Evolutionary conservation across 2,888 invertebrate species (phyloP).

Genomic region (Erebia ligea): DNA sequence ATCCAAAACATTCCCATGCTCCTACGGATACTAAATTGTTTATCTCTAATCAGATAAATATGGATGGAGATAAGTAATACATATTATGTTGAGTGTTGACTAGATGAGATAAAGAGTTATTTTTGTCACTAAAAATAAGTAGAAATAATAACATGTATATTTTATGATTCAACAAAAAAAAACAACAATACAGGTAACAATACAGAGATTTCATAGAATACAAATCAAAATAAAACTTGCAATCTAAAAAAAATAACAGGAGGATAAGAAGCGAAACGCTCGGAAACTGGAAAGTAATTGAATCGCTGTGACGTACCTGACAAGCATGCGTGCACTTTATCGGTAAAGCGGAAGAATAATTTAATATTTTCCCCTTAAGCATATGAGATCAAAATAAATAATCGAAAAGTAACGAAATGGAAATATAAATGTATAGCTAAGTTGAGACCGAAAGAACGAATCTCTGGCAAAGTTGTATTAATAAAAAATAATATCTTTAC

Average conservation of each 20-base stretch:
- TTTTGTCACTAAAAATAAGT: background rate
- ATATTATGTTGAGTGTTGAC: background rate
- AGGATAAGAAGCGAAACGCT: constrained; percentile 55
- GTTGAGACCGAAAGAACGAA: background rate
- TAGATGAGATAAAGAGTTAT: constrained; percentile 1
- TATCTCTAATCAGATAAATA: constrained; percentile 14
- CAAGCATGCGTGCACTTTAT: constrained; percentile 50
- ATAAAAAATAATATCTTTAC: background rate
- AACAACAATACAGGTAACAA: background rate
- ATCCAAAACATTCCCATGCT: constrained; percentile 13
- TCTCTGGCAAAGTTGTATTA: background rate
- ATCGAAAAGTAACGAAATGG: background rate
- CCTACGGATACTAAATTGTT: background rate
- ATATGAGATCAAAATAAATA: constrained; percentile 24
- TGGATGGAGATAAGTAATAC: background rate
- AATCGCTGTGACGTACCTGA: constrained; percentile 28
- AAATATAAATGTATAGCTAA: background rate
- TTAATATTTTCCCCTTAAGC: constrained; percentile 43
- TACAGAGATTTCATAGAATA: background rate
- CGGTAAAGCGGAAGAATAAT: constrained; percentile 45
- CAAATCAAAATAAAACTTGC: background rate
- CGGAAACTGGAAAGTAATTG: constrained; percentile 66
- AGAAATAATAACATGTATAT: background rate
- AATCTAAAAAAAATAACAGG: background rate
- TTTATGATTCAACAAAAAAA: background rate